Evolutionary conservation across 2,797 vertebrate species (phyloP), one percentile per base, ranked within the genome.

Genomic region (Cynopterus sphinx): DNA sequence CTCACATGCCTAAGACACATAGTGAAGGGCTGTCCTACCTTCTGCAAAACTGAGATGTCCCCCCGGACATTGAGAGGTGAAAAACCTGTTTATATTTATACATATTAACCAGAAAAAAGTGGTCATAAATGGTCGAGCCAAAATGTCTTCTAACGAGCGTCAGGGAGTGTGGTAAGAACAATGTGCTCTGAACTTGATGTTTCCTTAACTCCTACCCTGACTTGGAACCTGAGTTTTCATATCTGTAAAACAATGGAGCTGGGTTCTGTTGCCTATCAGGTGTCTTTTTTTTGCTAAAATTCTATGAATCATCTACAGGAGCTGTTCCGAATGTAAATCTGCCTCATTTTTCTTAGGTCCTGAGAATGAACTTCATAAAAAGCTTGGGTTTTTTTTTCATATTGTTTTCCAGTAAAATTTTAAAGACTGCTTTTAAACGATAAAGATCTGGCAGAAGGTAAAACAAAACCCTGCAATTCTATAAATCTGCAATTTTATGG

Each of bases 371-470:
- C 41, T 87, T 87, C 26, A 71, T 28, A 83, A 78, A 90, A 87
- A 15, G 53, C 22, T 19, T 12, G 22, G 21, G 17, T 46, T 92
- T 83, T 87, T 57, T 83, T 83, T 51, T 9, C 17, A 73, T 39
- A 57, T 36, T 59, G 46, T 82, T 93, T 94, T 75, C 53, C 53
- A 89, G 55, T 65, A 78, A 79, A 87, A 43, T 15, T 9, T 36
- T 73, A 57, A 91, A 68, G 46, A 73, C 28, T 33, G 22, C 24
- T 59, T 93, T 95, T 57, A 31, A 82, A 92, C 53, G 59, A 84
- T 59, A 78, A 84, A 94, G 93, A 83, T 68, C 19, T 59, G 53
- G 51, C 24, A 65, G 77, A 71, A 81, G 26, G 16, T 33, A 31
- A 87, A 74, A 68, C 17, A n/a, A 68, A 89, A 73, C 10, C 3